Base-by-base conservation (phyloP, 2,888 invertebrate genomes). In the Halocaridina rubra region DNA sequence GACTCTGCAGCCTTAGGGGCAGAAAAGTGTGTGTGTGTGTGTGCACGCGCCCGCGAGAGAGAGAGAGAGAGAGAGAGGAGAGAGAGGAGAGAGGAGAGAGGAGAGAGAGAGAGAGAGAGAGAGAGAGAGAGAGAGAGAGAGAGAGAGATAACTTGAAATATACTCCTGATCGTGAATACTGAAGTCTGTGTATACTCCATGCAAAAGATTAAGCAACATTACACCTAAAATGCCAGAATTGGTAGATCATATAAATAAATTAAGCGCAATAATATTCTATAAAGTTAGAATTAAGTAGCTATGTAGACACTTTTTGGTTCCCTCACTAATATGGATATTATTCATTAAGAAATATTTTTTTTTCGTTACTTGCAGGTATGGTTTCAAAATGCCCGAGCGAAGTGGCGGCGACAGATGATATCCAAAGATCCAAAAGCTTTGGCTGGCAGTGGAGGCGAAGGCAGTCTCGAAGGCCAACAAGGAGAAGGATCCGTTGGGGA, bases 341-440 rank as follows among this genome's bases (percentile, higher is more conserved):
- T n/a, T 53, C 8, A 2, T 74, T 8, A 24, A 57, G 24, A 24
- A 4, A 10, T 3, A 3, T 64, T 64, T 16, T 2, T 69, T 27
- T 69, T n/a, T 30, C n/a, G 10, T 69, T n/a, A 2, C 13, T 16
- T 30, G 8, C 87, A 87, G 87, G 87, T 87, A 39, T 87, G 87
- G 87, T 87, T 87, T 67, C 87, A 87, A 64, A 87, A 87, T 76
- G 87, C 87, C 4, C 75, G 87, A 30, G 87, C 87, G 71, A 87
- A 87, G 64, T 87, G 85, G 85, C 69, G 87, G 33, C 78, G 87
- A 27, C 76, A 80, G 67, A 61, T 86, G 82, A 69, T 79, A 53
- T 61, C 81, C 74, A 87, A 86, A 74, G 87, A 87, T 74, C 80
- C 80, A 16, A 87, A 87, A 64, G 80, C 80, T 2, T 61, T 84